Percentiles rank a stretch among this genome's conserved stretches.
These are phyloP conservation scores for Odobenus rosmarus DNA, from an alignment of 2,113 vertebrate genomes.

Conservation along the genomic window DNA sequence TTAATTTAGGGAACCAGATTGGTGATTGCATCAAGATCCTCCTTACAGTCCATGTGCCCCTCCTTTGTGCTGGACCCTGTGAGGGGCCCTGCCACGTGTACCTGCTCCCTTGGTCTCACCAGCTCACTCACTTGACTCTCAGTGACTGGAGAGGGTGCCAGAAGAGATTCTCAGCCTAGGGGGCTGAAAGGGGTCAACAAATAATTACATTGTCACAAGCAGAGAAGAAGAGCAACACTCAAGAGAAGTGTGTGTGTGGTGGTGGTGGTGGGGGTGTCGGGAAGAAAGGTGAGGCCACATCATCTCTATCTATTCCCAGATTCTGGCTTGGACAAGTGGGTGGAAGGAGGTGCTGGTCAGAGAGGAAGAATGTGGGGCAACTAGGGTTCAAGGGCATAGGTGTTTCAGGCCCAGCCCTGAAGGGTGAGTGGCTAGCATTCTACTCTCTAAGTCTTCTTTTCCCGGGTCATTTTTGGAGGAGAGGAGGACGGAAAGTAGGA, in stretches of 20 bases:
- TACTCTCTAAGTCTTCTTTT: neutral
- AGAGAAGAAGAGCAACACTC: neutral
- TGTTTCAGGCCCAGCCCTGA: neutral
- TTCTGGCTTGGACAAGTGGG: neutral
- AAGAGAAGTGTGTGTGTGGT: neutral
- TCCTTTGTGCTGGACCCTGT: neutral
- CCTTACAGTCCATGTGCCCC: no score
- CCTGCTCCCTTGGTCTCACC: neutral
- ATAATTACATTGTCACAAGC: neutral
- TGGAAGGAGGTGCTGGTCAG: neutral
- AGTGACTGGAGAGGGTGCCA: neutral
- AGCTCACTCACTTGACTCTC: neutral
- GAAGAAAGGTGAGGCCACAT: neutral
- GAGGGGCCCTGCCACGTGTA: neutral
- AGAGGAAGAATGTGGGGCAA: neutral
- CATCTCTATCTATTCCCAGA: neutral
- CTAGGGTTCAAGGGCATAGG: no score
- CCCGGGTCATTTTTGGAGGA: neutral
- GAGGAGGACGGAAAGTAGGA: neutral
- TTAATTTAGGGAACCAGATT: neutral
- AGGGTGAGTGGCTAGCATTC: neutral
- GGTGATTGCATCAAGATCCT: neutral
- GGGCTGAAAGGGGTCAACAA: neutral
- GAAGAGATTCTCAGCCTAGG: neutral
- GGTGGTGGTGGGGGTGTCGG: neutral